phyloP scores from a whole-genome alignment of 2,888 invertebrate species.

The Cataglyphis altisquamis region DNA sequence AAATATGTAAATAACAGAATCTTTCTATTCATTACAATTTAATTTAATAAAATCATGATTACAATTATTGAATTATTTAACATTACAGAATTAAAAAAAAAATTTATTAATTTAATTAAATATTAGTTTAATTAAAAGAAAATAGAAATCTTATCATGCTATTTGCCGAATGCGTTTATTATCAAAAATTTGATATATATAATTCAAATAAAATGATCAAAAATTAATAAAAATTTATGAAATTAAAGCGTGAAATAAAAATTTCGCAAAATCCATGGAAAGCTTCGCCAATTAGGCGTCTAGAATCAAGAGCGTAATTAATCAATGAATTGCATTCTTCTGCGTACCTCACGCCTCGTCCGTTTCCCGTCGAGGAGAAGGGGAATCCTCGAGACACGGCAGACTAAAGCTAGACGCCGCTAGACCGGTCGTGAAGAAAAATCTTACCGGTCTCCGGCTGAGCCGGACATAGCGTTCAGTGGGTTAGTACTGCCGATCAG shows the following conservation, averaged over 20 bases:
- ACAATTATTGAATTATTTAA: not conserved
- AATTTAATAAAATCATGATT: not conserved
- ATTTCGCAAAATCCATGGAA: not conserved
- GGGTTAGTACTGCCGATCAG: constrained; percentile 72
- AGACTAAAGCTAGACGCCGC: constrained; percentile 82
- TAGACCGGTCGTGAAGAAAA: constrained; percentile 82
- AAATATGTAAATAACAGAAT: not conserved
- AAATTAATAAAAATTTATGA: not conserved
- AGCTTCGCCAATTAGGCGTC: not conserved
- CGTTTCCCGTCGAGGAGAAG: constrained; percentile 28
- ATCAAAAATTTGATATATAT: not conserved
- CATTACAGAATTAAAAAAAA: not conserved
- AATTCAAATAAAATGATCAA: not conserved
- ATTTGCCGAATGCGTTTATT: not conserved
- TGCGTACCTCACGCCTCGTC: not conserved
- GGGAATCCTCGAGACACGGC: constrained; percentile 60
- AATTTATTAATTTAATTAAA: not conserved
- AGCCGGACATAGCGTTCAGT: constrained; percentile 67
- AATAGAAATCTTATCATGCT: not conserved
- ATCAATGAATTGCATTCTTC: not conserved
- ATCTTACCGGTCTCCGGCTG: constrained; percentile 59
- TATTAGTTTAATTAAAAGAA: not conserved
- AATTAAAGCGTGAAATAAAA: not conserved
- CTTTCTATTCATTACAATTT: not conserved
- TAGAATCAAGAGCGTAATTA: not conserved